phyloP scores from a whole-genome alignment of 1,140 invertebrate species.

The Popillia japonica region DNA sequence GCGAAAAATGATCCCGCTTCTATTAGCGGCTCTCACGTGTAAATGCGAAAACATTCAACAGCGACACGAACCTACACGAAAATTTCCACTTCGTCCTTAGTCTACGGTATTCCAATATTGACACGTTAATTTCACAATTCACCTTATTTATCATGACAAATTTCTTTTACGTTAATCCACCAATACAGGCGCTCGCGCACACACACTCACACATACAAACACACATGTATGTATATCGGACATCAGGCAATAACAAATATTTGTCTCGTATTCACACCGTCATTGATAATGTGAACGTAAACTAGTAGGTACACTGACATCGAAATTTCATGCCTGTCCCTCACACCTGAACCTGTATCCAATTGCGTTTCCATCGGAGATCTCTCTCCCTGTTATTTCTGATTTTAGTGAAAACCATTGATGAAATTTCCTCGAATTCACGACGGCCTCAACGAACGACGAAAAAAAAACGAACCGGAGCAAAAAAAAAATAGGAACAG shows the following conservation, averaged over 20 bases:
- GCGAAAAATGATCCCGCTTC: too few relatives aligned
- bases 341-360: slow-evolving; percentile 15
- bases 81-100: too few relatives aligned
- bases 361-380: neutral
- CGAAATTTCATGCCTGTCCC: slow-evolving; percentile 16
- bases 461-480: neutral
- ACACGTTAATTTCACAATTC: too few relatives aligned
- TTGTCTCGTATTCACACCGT: neutral
- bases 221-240: too few relatives aligned
- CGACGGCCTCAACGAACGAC: neutral
- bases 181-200: too few relatives aligned
- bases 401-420: slow-evolving; percentile 28
- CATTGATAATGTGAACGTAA: neutral
- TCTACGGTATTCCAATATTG: too few relatives aligned
- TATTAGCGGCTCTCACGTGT: too few relatives aligned
- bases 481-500: neutral
- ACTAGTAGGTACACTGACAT: neutral
- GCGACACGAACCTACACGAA: too few relatives aligned
- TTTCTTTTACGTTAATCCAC: too few relatives aligned
- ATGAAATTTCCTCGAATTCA: slow-evolving; percentile 30
- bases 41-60: too few relatives aligned
- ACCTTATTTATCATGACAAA: too few relatives aligned
- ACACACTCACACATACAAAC: too few relatives aligned
- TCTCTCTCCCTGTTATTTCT: neutral
- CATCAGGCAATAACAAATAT: neutral